Base-by-base conservation (phyloP, 2,888 invertebrate species). In the Diloba caeruleocephala region DNA sequence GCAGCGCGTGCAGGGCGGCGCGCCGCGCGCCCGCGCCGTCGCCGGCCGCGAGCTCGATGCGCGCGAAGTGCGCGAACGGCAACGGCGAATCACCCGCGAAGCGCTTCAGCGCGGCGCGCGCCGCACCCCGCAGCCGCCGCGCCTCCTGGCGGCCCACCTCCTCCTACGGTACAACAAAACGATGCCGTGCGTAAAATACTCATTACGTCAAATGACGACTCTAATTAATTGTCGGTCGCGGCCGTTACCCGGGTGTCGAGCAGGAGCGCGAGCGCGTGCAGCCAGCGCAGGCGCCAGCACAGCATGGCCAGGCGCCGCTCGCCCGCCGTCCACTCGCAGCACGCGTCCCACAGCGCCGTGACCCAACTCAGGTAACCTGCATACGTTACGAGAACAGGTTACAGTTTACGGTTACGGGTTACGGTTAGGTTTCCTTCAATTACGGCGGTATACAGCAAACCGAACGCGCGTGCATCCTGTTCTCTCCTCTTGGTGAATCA, bases 211-310 rank as follows among this genome's bases (percentile, higher is more conserved):
- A n/a, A n/a, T n/a, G n/a, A n/a, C n/a, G n/a, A n/a, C n/a, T n/a
- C n/a, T n/a, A n/a, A n/a, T n/a, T n/a, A n/a, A n/a, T n/a, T n/a
- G n/a, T n/a, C n/a, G n/a, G n/a, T n/a, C n/a, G n/a, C n/a, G n/a
- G 21, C 6, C 21, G 21, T 7, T 1, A 3, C 6, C 6, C 6
- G 3, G 21, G 6, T 4, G 0, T 32, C 28, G 29, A 74, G 52
- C 42, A 80, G 74, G 65, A 76, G 58, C 61, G 69, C 51, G 49
- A 82, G 80, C 74, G 86, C 78, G 72, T 82, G 82, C 78, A 84
- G 73, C 87, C 85, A 86, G 60, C 89, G 87, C 79, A 89, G 78
- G 1, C 88, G 82, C 89, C 90, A 90, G 78, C 87, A 81, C 66
- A 84, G 70, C 64, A 89, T 74, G 63, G 85, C 87, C 32, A 42